Evolutionary conservation across 1,140 invertebrate species (phyloP).

Genomic region (Papilio glaucus): DNA sequence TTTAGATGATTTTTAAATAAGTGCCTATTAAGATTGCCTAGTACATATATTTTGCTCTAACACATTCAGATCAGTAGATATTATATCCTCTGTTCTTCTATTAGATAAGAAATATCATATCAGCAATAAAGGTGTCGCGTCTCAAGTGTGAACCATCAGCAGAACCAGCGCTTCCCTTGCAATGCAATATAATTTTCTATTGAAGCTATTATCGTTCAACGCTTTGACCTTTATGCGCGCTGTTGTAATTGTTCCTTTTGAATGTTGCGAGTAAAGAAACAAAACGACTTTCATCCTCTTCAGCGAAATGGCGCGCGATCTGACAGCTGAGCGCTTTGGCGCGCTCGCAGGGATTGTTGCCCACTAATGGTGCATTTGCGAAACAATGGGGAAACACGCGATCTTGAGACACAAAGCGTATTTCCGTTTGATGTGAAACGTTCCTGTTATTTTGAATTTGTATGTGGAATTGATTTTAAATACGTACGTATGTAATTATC

Average conservation of each 20-base stretch:
- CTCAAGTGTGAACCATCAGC: neutral
- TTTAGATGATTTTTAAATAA: too few species aligned
- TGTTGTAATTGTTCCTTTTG: constrained; percentile 49
- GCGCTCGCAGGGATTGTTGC: constrained; percentile 64
- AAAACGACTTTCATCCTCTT: constrained; percentile 63
- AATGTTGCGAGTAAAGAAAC: constrained; percentile 51
- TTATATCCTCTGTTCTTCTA: too few species aligned
- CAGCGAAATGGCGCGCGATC: constrained; percentile 70
- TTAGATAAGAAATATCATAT: too few species aligned
- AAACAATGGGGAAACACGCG: constrained; percentile 71
- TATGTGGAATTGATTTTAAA: constrained; percentile 11
- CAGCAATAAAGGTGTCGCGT: neutral
- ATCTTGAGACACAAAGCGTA: constrained; percentile 68
- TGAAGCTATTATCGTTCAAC: constrained; percentile 13
- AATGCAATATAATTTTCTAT: constrained; percentile 20
- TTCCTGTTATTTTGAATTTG: constrained; percentile 56
- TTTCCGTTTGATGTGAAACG: constrained; percentile 74
- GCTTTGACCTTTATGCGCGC: constrained; percentile 39
- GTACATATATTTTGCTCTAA: too few species aligned
- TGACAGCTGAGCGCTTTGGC: constrained; percentile 62
- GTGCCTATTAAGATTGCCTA: too few species aligned
- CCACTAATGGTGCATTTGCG: constrained; percentile 70
- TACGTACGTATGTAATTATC: neutral
- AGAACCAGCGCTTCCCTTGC: neutral
- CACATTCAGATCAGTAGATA: too few species aligned